Base-by-base conservation (phyloP, 2,113 vertebrate species). In the Myrmecophaga tridactyla region DNA sequence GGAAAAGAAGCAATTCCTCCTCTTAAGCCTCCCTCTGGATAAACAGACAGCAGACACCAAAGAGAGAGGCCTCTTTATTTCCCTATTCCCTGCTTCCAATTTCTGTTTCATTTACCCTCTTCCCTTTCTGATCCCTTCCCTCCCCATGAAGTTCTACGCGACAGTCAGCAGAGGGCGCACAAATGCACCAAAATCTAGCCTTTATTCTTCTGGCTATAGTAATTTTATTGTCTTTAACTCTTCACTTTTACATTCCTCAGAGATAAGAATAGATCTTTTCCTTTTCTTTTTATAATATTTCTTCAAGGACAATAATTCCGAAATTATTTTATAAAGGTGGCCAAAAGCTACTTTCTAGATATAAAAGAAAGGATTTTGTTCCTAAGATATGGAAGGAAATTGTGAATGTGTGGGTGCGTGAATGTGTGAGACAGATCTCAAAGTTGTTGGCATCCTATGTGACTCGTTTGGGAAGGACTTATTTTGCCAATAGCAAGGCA, bases 151-250 rank as follows among this genome's bases (percentile, higher is more conserved):
- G 25, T 97, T 90, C 86, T 48, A 34, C 58, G 1, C 0, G 6
- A 95, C 18, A 17, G 80, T 96, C 98, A 97, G 96, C 96, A 97
- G 98, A 98, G 97, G 97, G 97, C 96, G 96, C 86, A 70, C 70
- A 56, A 90, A 95, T 34, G 96, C 97, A 94, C 88, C 21, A 90
- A 95, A 97, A 90, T 56, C 34, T 85, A 92, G 86, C 73, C 90
- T 13, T 93, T 12, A 58, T 0, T 95, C 31, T 48, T 81, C 67
- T 56, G 89, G 67, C 39, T 39, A 46, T 63, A 90, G 94, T 95
- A 76, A 94, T 89, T 29, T 1, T 0, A 97, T 67, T 93, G 73
- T 96, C 90, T 95, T 96, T 94, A 48, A 96, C 0, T 34, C 58
- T 97, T 93, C 92, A 94, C 92, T 62, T 94, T 95, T 96, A 89